Percentiles rank a stretch among this genome's conserved stretches.
These are phyloP conservation scores for Pogonophryne albipinna DNA, from an alignment of 2,797 vertebrate genomes.

Conservation along the genomic window DNA sequence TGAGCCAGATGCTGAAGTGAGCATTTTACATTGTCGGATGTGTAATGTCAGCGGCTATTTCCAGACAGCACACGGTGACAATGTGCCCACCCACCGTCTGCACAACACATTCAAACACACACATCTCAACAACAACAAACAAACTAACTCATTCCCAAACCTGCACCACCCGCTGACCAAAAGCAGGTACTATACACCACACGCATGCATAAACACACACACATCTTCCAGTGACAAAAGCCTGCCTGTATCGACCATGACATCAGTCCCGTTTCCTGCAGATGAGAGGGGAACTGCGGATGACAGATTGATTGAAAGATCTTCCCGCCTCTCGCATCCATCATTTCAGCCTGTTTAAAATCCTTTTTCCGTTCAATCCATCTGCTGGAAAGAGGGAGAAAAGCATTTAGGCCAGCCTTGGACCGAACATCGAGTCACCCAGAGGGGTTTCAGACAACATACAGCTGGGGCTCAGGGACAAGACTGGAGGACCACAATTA, in stretches of 20 bases:
- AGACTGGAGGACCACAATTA: constrained; percentile 12
- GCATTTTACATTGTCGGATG: constrained; percentile 56
- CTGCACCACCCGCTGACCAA: background rate
- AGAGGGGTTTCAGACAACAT: constrained; percentile 23
- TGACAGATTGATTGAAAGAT: constrained; percentile 83
- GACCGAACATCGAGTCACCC: constrained; percentile 45
- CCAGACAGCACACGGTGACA: constrained; percentile 69
- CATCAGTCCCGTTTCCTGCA: constrained; percentile 69
- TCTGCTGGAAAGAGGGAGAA: constrained; percentile 43
- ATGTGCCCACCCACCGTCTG: constrained; percentile 57
- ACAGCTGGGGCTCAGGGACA: constrained; percentile 26
- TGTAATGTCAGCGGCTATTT: constrained; percentile 66
- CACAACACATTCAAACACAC: constrained; percentile 14
- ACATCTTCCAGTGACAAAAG: constrained; percentile 36
- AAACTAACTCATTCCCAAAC: constrained; percentile 13
- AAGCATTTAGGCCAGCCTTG: constrained; percentile 39
- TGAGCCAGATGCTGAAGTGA: constrained; percentile 50
- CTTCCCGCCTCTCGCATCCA: constrained; percentile 53
- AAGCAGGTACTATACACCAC: background rate
- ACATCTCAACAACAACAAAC: background rate
- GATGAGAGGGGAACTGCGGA: constrained; percentile 70
- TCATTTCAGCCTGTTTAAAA: constrained; percentile 63
- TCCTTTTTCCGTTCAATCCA: constrained; percentile 47
- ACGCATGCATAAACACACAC: constrained; percentile 15
- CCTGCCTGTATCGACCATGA: constrained; percentile 57